These are phyloP conservation scores for Microchirus variegatus DNA, from an alignment of 2,797 vertebrate species.

Conservation along the genomic window DNA sequence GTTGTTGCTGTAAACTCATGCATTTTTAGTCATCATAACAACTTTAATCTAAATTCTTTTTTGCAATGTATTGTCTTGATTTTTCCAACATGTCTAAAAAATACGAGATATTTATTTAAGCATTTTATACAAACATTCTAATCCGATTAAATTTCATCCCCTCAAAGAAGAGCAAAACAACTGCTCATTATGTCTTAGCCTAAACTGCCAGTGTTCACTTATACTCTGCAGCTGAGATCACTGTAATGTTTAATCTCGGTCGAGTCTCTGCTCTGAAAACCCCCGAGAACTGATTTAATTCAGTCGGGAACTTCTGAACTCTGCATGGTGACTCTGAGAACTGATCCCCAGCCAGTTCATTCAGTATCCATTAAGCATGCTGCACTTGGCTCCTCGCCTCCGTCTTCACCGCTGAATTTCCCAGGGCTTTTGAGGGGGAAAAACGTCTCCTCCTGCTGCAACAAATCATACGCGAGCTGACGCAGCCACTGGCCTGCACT, in stretches of 20 bases:
- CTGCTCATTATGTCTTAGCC: too few species aligned
- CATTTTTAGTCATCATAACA: too few species aligned
- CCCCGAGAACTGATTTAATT: slow-evolving; percentile 36
- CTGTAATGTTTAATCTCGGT: neutral
- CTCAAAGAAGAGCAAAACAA: too few species aligned
- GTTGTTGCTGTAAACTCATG: too few species aligned
- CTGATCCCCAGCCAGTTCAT: slow-evolving; percentile 45
- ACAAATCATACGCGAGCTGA: slow-evolving; percentile 63
- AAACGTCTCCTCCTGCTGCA: slow-evolving; percentile 60
- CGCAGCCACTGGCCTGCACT: slow-evolving; percentile 32
- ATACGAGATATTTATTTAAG: too few species aligned
- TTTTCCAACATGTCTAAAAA: too few species aligned
- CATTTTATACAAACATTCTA: too few species aligned
- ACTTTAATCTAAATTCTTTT: too few species aligned
- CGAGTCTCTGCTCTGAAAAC: slow-evolving; percentile 5
- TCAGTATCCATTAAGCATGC: slow-evolving; percentile 29
- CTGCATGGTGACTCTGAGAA: slow-evolving; percentile 51
- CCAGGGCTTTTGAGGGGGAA: slow-evolving; percentile 66
- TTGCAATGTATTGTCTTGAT: too few species aligned
- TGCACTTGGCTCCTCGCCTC: slow-evolving; percentile 33
- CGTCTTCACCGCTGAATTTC: slow-evolving; percentile 60
- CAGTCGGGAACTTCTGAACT: slow-evolving; percentile 57
- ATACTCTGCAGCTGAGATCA: neutral
- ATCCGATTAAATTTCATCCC: too few species aligned
- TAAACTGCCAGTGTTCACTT: neutral